Conservation (phyloP, 2,888 invertebrate genomes). For the Strigamia maritima region DNA sequence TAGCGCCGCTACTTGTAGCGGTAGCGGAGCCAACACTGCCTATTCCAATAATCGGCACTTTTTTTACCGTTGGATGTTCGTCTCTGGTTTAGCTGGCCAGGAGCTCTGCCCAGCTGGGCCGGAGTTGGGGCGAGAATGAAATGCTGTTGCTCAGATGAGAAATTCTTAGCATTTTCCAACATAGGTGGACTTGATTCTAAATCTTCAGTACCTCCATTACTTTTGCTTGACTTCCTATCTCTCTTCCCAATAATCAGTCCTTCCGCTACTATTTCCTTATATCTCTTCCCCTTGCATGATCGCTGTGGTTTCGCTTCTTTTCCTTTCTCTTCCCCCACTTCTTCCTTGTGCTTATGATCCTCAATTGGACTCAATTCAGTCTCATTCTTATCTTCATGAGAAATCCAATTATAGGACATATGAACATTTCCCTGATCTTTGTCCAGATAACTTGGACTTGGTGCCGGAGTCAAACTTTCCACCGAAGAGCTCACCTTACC, state of each 20-base stretch:
- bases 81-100: conserved; percentile 65
- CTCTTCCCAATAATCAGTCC: conserved; percentile 13
- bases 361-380: neutral
- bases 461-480: neutral
- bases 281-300: conserved; percentile 12
- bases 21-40: too few relatives aligned
- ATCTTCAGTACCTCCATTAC: neutral
- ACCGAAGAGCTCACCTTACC: neutral
- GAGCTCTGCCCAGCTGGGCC: conserved; percentile 85
- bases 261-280: conserved; percentile 14
- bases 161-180: neutral
- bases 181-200: neutral
- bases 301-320: conserved; percentile 10
- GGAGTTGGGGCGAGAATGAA: conserved; percentile 90
- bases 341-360: neutral
- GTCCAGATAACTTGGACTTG: neutral
- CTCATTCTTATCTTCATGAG: too few relatives aligned
- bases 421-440: neutral
- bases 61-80: conserved; percentile 51
- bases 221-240: neutral
- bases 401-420: too few relatives aligned
- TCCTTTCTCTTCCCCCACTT: neutral
- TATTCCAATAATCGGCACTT: too few relatives aligned
- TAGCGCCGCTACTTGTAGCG: too few relatives aligned
- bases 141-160: conserved; percentile 44